Percentiles rank a stretch among this genome's conserved stretches.
phyloP scores from a whole-genome alignment of 2,797 vertebrate genomes.

The Poeciliopsis presidionis region DNA sequence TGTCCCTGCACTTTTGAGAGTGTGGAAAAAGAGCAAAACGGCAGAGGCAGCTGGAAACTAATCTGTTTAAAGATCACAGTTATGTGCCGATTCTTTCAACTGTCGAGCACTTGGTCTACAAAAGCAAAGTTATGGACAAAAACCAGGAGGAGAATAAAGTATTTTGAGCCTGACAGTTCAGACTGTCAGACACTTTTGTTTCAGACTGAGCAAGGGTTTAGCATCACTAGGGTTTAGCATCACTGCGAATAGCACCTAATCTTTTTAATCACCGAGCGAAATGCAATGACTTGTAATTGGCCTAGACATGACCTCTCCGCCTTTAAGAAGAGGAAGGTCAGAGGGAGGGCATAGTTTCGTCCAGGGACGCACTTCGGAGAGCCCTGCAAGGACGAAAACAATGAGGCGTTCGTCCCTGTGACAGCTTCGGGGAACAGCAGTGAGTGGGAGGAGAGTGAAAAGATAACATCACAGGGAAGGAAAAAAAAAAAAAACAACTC shows the following conservation, averaged over 20 bases:
- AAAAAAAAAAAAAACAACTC: slow-evolving; percentile 42
- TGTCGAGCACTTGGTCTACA: background rate
- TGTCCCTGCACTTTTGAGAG: background rate
- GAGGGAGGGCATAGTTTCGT: slow-evolving; percentile 54
- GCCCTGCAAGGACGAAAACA: slow-evolving; percentile 78
- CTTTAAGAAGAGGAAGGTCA: slow-evolving; percentile 55
- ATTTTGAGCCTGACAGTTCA: background rate
- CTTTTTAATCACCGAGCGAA: slow-evolving; percentile 14
- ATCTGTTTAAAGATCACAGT: background rate
- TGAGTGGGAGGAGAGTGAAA: slow-evolving; percentile 79
- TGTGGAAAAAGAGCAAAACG: background rate
- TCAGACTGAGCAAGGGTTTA: background rate
- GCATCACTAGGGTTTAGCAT: background rate
- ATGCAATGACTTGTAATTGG: slow-evolving; percentile 42
- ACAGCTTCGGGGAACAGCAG: slow-evolving; percentile 80
- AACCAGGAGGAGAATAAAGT: background rate
- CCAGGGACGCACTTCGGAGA: slow-evolving; percentile 61
- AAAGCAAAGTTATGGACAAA: background rate
- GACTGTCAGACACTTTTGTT: background rate
- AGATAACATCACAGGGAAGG: slow-evolving; percentile 74
- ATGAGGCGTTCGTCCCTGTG: slow-evolving; percentile 78
- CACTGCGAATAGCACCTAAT: background rate
- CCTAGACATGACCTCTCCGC: slow-evolving; percentile 49
- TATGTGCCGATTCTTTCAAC: background rate
- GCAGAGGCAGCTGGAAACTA: background rate